These are phyloP conservation scores for Rhyacophila evoluta DNA, from an alignment of 2,888 invertebrate genomes.

Conservation along the genomic window DNA sequence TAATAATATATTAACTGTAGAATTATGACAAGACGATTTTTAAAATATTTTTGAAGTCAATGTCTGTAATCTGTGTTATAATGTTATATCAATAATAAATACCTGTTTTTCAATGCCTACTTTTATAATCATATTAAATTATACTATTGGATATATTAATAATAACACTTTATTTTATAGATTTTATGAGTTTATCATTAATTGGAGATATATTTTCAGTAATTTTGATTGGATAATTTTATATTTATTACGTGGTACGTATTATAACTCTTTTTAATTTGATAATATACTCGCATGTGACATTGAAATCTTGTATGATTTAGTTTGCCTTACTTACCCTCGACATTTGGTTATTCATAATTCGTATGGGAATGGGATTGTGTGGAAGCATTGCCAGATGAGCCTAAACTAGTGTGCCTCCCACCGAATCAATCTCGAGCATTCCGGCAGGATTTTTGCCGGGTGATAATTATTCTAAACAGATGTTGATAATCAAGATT, in stretches of 20 bases:
- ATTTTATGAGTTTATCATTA: too few species aligned
- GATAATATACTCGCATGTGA: not conserved
- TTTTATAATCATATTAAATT: not conserved
- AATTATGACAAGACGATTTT: not conserved
- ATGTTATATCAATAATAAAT: not conserved
- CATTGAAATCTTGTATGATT: not conserved
- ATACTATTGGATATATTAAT: too few species aligned
- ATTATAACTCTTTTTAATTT: not conserved
- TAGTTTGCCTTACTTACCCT: not conserved
- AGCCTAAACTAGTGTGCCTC: slow-evolving; percentile 43
- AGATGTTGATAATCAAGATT: slow-evolving; percentile 4
- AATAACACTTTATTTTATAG: too few species aligned
- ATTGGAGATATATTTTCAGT: too few species aligned
- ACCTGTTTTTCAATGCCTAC: not conserved
- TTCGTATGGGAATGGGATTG: not conserved
- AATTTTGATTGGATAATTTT: not conserved
- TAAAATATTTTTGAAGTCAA: not conserved
- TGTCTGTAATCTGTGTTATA: slow-evolving; percentile 4
- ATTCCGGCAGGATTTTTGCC: not conserved
- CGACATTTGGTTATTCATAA: not conserved
- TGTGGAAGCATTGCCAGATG: not conserved
- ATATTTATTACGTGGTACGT: not conserved
- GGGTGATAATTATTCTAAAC: slow-evolving; percentile 17
- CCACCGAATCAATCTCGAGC: not conserved
- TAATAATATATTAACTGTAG: not conserved